These are phyloP conservation scores for Antechinus flavipes DNA, from an alignment of 2,113 vertebrate species.

Conservation along the genomic window DNA sequence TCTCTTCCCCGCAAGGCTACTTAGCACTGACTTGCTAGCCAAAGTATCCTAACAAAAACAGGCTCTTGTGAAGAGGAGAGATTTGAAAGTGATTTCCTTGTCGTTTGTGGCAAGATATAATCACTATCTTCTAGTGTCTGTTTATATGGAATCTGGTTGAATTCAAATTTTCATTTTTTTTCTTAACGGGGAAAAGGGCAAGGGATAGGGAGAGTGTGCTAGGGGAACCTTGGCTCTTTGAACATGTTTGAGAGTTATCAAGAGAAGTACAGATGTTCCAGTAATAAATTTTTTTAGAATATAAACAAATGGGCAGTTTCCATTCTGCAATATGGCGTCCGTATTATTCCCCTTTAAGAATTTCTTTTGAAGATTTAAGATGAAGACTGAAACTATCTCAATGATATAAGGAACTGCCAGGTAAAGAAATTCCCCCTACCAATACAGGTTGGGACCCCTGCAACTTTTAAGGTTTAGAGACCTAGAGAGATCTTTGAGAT, in stretches of 20 bases:
- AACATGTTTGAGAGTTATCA: neutral
- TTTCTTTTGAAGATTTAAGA: neutral
- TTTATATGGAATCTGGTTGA: neutral
- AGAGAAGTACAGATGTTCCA: neutral
- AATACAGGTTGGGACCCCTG: neutral
- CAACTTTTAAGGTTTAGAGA: neutral
- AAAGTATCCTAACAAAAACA: neutral
- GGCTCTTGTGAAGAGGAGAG: neutral
- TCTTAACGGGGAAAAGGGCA: neutral
- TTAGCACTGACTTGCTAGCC: accelerated
- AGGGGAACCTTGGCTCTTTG: neutral
- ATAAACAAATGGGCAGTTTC: neutral
- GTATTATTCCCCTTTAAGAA: neutral
- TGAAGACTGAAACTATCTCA: neutral
- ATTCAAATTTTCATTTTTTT: neutral
- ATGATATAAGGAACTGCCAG: neutral
- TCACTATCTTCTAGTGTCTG: neutral
- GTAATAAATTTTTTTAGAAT: neutral
- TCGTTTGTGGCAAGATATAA: neutral
- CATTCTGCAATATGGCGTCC: neutral
- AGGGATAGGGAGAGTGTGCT: neutral
- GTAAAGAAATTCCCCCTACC: neutral
- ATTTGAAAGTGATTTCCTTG: neutral
- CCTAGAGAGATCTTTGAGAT: neutral
- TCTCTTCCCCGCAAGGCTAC: accelerated